These are phyloP conservation scores for Mus spretus DNA, from an alignment of 2,797 vertebrate species.

Conservation along the genomic window DNA sequence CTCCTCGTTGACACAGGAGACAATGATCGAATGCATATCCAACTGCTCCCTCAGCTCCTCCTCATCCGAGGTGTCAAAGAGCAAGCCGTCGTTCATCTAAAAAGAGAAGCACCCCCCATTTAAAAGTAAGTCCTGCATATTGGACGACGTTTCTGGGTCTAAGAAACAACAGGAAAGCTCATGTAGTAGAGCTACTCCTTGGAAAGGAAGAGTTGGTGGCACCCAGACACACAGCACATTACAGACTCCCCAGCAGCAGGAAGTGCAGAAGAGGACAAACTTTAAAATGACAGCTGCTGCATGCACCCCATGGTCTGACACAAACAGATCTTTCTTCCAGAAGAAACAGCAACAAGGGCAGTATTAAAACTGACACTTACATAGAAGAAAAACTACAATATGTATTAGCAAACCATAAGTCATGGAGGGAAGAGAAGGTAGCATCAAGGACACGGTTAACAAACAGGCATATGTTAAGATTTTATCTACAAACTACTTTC, in stretches of 20 bases:
- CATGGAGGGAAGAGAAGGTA: neutral
- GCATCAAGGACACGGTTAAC: neutral
- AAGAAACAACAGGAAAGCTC: neutral
- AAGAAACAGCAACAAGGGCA: slow-evolving; percentile 6
- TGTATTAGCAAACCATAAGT: neutral
- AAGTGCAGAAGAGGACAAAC: neutral
- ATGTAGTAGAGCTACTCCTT: neutral
- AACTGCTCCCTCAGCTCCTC: slow-evolving; percentile 98
- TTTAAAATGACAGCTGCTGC: neutral
- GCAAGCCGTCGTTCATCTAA: slow-evolving; percentile 92
- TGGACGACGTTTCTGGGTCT: neutral
- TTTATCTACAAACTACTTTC: slow-evolving; percentile 26
- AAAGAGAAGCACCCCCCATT: slow-evolving; percentile 55
- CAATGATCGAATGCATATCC: slow-evolving; percentile 99
- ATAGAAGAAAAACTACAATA: neutral
- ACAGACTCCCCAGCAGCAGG: neutral
- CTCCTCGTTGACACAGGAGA: slow-evolving; percentile 96
- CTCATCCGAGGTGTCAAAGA: slow-evolving; percentile 96
- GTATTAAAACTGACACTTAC: slow-evolving; percentile 7
- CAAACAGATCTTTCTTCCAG: neutral
- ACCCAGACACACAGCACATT: neutral
- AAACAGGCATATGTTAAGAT: slow-evolving; percentile 17
- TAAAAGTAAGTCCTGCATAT: slow-evolving; percentile 7
- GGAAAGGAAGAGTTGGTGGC: neutral
- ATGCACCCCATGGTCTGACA: neutral